Evolutionary conservation across 2,888 invertebrate genomes (phyloP).

Genomic region (Dicyrtomina minuta): DNA sequence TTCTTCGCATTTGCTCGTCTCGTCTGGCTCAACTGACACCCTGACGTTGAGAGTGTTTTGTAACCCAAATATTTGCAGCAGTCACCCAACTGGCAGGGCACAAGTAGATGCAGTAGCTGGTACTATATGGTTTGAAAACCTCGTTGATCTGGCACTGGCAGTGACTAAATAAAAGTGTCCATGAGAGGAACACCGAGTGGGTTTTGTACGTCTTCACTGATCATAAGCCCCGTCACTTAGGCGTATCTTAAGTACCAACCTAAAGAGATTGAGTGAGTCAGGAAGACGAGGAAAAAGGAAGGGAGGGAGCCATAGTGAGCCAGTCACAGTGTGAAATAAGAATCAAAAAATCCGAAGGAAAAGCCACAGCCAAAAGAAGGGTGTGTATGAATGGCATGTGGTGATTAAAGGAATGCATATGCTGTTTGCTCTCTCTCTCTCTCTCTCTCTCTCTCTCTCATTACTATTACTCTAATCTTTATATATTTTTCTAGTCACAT

Average conservation of each 20-base stretch:
- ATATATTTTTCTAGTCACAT: background rate
- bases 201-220: slow-evolving; percentile 31
- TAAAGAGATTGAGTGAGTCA: slow-evolving; percentile 19
- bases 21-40: too few relatives aligned
- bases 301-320: too few relatives aligned
- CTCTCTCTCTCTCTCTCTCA: background rate
- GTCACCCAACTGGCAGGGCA: too few relatives aligned
- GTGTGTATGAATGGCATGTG: slow-evolving; percentile 39
- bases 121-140: too few relatives aligned
- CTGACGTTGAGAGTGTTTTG: too few relatives aligned
- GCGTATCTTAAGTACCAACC: slow-evolving; percentile 24
- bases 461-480: background rate
- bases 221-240: slow-evolving; percentile 28
- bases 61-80: too few relatives aligned
- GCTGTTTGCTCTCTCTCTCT: slow-evolving; percentile 3
- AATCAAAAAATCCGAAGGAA: background rate
- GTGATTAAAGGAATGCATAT: slow-evolving; percentile 42
- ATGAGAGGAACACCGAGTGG: background rate
- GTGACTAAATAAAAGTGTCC: too few relatives aligned
- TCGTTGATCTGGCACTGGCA: too few relatives aligned
- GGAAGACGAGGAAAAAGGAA: background rate
- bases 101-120: too few relatives aligned
- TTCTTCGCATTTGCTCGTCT: too few relatives aligned
- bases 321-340: too few relatives aligned
- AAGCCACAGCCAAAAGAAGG: background rate